A percentile compares a stretch with the other conserved stretches of the same genome.
Evolutionary conservation across 1,140 invertebrate species (phyloP).

Genomic region (Pseudoatta argentina): DNA sequence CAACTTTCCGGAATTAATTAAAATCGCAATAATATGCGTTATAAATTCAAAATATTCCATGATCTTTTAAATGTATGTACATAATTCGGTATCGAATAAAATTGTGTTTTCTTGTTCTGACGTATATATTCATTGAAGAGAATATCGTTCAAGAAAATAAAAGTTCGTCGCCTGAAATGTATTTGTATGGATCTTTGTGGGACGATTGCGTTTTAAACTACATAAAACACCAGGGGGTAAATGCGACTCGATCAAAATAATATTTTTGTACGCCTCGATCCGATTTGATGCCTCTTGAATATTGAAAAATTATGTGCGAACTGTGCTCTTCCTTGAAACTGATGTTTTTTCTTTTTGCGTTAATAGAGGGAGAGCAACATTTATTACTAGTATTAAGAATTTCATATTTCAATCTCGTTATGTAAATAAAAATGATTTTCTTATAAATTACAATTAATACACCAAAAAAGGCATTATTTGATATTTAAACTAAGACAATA

Average conservation of each 20-base stretch:
- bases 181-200: conserved; percentile 23
- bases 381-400: background rate
- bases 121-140: background rate
- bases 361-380: background rate
- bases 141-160: conserved; percentile 13
- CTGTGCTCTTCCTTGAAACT: background rate
- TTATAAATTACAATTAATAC: background rate
- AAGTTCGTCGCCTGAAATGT: conserved; percentile 15
- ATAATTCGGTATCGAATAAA: background rate
- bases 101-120: background rate
- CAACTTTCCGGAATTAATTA: conserved; percentile 17
- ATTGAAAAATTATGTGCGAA: background rate
- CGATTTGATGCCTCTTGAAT: background rate
- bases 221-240: background rate
- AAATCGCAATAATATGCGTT: background rate
- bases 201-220: conserved; percentile 19
- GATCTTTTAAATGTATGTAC: background rate
- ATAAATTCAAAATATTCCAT: background rate
- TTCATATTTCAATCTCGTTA: background rate
- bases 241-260: conserved; percentile 4
- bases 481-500: background rate
- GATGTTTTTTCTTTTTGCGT: background rate
- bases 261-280: background rate
- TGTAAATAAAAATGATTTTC: background rate
- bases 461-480: background rate